Base-by-base conservation (phyloP, 2,113 vertebrate genomes). In the Cyanocitta stelleri region DNA sequence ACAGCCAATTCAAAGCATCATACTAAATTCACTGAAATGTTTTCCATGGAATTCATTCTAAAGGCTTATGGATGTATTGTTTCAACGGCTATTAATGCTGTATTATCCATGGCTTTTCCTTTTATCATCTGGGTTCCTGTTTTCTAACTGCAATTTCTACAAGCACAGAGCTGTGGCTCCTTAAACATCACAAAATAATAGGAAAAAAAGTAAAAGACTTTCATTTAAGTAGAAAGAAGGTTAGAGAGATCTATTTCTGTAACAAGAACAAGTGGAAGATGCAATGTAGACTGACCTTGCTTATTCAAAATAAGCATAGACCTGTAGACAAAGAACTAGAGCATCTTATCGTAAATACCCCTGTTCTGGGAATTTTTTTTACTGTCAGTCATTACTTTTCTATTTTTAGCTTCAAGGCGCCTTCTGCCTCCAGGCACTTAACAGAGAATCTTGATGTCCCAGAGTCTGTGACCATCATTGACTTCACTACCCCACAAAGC, bases 21-120 rank as follows among this genome's bases (percentile, higher is more conserved):
- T 7, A 13, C 19, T 90, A 23, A 26, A 59, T 55, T 58, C 77
- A 79, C 49, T 35, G 27, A 46, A 90, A 89, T 11, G 10, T 10
- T 93, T 94, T 74, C 39, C 1, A 54, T 63, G 35, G 30, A 96
- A 94, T 86, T 72, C 62, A 87, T 87, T 96, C 71, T 90, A 96
- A 96, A 95, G 32, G 11, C 39, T 87, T 63, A 12, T 52, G 71
- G 44, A 58, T 93, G 33, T 69, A 90, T 93, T 96, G 37, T 95
- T 94, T 97, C 92, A 97, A 92, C 89, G 72, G 58, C 69, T 95
- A 96, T 97, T 96, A 94, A 95, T 96, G 73, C 84, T 96, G 81
- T 79, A 91, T 95, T 95, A 75, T 87, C 66, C 1, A 1, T 69
- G 71, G 66, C 27, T 94, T 96, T 95, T 96, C 56, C 86, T 96